phyloP scores from a whole-genome alignment of 2,797 vertebrate species.

The Brotula barbata region DNA sequence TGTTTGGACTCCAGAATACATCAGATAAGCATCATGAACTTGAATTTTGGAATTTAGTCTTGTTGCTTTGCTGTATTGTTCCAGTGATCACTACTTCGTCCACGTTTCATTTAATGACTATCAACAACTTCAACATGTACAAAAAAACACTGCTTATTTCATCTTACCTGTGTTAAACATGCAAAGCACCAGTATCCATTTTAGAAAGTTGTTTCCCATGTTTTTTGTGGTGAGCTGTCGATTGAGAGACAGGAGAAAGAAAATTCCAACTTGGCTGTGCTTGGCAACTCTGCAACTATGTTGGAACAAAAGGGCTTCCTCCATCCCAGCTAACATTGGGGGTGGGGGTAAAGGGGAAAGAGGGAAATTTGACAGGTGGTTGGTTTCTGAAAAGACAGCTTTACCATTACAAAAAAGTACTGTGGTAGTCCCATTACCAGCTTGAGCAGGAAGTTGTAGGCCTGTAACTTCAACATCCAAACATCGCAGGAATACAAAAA shows the following conservation, averaged over 20 bases:
- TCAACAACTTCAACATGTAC: constrained; percentile 3
- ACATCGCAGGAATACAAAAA: no score
- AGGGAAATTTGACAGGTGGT: constrained; percentile 74
- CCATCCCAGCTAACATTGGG: constrained; percentile 75
- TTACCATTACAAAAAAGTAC: constrained; percentile 3
- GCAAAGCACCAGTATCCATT: constrained; percentile 68
- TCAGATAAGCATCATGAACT: no score
- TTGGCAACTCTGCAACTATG: constrained; percentile 80
- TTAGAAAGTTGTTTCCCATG: constrained; percentile 71
- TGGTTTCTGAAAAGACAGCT: constrained; percentile 43
- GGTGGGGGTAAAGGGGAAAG: constrained; percentile 57
- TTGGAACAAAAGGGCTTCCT: constrained; percentile 78
- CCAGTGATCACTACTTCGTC: not conserved
- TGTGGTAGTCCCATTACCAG: not conserved
- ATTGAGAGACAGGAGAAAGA: constrained; percentile 55
- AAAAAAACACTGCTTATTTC: not conserved
- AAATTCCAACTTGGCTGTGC: constrained; percentile 76
- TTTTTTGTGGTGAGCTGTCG: constrained; percentile 63
- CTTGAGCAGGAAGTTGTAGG: constrained; percentile 4
- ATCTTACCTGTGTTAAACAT: constrained; percentile 74
- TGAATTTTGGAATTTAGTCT: no score
- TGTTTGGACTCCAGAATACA: no score
- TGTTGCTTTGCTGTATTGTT: not conserved
- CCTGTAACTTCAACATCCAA: not conserved
- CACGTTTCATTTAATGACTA: not conserved